Evolutionary conservation across 2,888 invertebrate genomes (phyloP).

Genomic region (Thecophora atra): DNA sequence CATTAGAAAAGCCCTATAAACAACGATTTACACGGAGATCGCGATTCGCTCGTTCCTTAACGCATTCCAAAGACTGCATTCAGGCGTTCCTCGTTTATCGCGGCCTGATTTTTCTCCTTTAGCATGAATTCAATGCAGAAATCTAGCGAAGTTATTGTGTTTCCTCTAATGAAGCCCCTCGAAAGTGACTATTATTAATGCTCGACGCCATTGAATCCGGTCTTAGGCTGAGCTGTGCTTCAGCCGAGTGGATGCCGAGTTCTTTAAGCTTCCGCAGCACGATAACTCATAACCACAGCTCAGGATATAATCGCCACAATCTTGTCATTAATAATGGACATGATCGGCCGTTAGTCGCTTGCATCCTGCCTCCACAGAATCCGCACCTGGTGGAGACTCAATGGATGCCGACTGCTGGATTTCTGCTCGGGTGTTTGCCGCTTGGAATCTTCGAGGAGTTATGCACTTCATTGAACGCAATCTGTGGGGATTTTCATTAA

Average conservation of each 20-base stretch:
- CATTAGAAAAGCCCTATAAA: no score
- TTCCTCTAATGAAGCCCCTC: constrained; percentile 13
- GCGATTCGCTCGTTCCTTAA: no score
- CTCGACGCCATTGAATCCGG: neutral
- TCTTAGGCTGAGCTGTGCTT: neutral
- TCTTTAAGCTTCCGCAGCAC: constrained; percentile 33
- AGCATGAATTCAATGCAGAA: neutral
- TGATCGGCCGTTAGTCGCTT: constrained; percentile 13
- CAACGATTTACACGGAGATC: no score
- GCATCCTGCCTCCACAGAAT: neutral
- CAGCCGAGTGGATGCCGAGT: constrained; percentile 13
- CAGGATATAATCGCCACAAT: constrained; percentile 33
- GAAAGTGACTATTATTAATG: constrained; percentile 20
- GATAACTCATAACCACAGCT: constrained; percentile 28
- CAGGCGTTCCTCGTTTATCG: constrained; percentile 1
- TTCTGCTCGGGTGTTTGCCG: neutral
- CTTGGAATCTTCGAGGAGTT: neutral
- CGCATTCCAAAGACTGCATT: neutral
- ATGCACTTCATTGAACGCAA: constrained; percentile 16
- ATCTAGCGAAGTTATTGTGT: neutral
- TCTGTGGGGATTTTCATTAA: constrained; percentile 24
- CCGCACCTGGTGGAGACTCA: neutral
- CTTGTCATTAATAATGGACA: constrained; percentile 37
- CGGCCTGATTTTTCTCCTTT: neutral
- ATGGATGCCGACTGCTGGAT: neutral